Evolutionary conservation across 1,140 invertebrate genomes (phyloP).

Genomic region (Heliothis subflexa): DNA sequence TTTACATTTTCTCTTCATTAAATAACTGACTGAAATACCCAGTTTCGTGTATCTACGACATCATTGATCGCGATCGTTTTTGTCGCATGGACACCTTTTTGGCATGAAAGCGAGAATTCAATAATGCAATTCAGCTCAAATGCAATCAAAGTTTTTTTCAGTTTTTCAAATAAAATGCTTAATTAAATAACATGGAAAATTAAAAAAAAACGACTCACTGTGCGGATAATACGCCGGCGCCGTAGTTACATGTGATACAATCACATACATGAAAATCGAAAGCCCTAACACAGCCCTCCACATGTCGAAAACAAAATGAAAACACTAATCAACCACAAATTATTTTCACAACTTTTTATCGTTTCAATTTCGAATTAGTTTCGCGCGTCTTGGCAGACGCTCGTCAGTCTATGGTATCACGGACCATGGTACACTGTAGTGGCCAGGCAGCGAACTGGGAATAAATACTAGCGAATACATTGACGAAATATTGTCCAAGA

Average conservation of each 20-base stretch:
- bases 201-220: slow-evolving; percentile 46
- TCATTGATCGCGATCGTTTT: no score
- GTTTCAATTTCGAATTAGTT: slow-evolving; percentile 26
- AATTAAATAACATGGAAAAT: neutral
- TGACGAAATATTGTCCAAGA: slow-evolving; percentile 34
- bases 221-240: slow-evolving; percentile 56
- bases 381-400: slow-evolving; percentile 31
- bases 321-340: neutral
- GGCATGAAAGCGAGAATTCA: no score
- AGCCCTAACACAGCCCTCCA: slow-evolving; percentile 46
- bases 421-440: slow-evolving; percentile 60
- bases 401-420: slow-evolving; percentile 34
- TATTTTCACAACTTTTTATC: slow-evolving; percentile 6
- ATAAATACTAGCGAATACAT: slow-evolving; percentile 62
- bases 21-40: no score
- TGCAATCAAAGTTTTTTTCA: no score
- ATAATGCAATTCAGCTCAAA: no score
- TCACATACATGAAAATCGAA: slow-evolving; percentile 46
- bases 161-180: neutral
- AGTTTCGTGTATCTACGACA: no score
- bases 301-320: slow-evolving; percentile 40
- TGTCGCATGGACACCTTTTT: no score
- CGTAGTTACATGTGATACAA: slow-evolving; percentile 47
- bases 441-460: slow-evolving; percentile 47
- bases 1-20: no score